These are phyloP conservation scores for Gymnoscelis rufifasciata DNA, from an alignment of 2,888 invertebrate genomes.

Conservation along the genomic window DNA sequence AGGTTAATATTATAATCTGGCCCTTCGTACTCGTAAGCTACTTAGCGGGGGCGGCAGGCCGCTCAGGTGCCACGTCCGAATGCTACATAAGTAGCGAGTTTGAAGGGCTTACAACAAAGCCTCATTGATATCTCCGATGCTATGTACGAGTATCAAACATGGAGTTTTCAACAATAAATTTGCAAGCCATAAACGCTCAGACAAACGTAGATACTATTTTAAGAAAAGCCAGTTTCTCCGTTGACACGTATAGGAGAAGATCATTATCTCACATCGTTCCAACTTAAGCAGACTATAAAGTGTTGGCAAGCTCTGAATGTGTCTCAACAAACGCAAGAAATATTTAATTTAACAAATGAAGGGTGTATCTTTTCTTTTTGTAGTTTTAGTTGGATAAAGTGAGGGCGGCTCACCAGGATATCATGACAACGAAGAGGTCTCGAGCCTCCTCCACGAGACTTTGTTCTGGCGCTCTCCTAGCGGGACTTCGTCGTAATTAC, in stretches of 20 bases:
- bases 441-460: conserved; percentile 17
- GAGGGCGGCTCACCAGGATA: conserved; percentile 12
- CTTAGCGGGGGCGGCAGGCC: not conserved
- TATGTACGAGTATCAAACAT: not conserved
- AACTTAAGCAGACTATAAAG: no score
- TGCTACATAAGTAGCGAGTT: not conserved
- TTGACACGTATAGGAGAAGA: no score
- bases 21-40: not conserved
- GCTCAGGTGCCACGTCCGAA: not conserved
- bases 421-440: conserved; percentile 12
- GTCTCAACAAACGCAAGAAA: no score
- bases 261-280: no score
- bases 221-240: no score
- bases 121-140: not conserved
- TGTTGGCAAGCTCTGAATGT: no score
- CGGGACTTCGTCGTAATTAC: conserved; percentile 11
- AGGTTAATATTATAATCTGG: conserved; percentile 3
- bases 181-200: not conserved
- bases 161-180: not conserved
- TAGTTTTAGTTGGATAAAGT: conserved; percentile 3
- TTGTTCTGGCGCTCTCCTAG: conserved; percentile 12
- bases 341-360: no score
- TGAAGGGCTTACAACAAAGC: not conserved
- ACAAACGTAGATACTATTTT: no score
- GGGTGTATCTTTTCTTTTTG: no score